These are phyloP conservation scores for Mellivora capensis DNA, from an alignment of 2,113 vertebrate genomes.

Conservation along the genomic window DNA sequence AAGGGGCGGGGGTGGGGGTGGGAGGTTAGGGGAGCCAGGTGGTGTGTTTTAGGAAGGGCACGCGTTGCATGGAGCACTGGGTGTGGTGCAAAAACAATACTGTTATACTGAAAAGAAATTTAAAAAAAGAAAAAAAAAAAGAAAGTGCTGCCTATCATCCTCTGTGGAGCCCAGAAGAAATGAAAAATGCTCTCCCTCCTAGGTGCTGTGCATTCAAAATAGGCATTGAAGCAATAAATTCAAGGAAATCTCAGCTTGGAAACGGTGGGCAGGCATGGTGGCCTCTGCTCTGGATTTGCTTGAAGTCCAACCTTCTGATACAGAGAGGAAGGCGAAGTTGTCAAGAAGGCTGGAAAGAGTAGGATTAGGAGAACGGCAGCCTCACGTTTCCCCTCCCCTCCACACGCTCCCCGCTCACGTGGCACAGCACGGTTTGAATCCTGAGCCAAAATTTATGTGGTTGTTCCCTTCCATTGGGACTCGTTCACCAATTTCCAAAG, in stretches of 20 bases:
- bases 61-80: too few relatives aligned
- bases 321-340: background rate
- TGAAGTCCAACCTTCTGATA: background rate
- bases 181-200: background rate
- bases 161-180: background rate
- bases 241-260: background rate
- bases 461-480: background rate
- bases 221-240: background rate
- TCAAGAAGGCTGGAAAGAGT: background rate
- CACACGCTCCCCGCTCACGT: rapidly evolving
- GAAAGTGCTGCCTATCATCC: background rate
- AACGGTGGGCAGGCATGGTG: background rate
- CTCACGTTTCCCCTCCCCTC: background rate
- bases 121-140: too few relatives aligned
- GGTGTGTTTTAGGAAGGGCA: too few relatives aligned
- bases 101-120: too few relatives aligned
- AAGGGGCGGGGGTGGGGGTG: too few relatives aligned
- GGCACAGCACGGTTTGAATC: background rate
- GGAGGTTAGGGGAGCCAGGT: too few relatives aligned
- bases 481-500: background rate
- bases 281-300: background rate
- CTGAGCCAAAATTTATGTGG: background rate
- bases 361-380: too few relatives aligned
- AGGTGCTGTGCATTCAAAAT: background rate
- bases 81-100: too few relatives aligned